These are phyloP conservation scores for Drosophila burlai DNA, from an alignment of 1,140 invertebrate genomes.

Conservation along the genomic window DNA sequence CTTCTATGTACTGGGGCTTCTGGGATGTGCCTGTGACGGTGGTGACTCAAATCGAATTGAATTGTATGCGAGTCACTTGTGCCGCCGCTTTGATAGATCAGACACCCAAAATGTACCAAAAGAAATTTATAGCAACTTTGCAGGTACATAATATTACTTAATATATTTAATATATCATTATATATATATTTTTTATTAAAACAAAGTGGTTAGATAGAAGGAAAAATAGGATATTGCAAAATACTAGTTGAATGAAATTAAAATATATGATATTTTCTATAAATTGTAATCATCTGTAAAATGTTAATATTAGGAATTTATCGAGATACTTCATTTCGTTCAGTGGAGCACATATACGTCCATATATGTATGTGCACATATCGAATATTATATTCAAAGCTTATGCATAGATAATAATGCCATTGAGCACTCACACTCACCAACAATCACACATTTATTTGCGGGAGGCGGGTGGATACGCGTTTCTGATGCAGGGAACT, in stretches of 20 bases:
- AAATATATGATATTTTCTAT: no score
- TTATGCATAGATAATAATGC: conserved; percentile 59
- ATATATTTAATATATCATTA: no score
- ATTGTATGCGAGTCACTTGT: conserved; percentile 67
- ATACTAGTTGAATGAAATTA: no score
- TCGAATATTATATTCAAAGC: conserved; percentile 30
- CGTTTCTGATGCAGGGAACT: conserved; percentile 15
- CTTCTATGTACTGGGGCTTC: neutral
- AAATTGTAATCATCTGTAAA: neutral
- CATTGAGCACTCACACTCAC: neutral
- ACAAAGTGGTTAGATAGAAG: no score
- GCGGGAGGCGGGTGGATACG: conserved; percentile 2
- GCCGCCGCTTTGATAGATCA: conserved; percentile 42
- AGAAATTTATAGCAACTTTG: neutral
- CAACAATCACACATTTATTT: conserved; percentile 31
- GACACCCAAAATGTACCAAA: neutral
- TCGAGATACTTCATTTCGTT: neutral
- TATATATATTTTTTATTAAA: no score
- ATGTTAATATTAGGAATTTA: neutral
- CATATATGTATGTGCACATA: neutral
- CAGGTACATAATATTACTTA: neutral
- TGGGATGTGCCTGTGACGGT: neutral
- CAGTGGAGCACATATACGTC: neutral
- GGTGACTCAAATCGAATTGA: conserved; percentile 51
- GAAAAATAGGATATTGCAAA: no score